Conservation (phyloP, 2,888 invertebrate genomes). For the Tachina lurida region DNA sequence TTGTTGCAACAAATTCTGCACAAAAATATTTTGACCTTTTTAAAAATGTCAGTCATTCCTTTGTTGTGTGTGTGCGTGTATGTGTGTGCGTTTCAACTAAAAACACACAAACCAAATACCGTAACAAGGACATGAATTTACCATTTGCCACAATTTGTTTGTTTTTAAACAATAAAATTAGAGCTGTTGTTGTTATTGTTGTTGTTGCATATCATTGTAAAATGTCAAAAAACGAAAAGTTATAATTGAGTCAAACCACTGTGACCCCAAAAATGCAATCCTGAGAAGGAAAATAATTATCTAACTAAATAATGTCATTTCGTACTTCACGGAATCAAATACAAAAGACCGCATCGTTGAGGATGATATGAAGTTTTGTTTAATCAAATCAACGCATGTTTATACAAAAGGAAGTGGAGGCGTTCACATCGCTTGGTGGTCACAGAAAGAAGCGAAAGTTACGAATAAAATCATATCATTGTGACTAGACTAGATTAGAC, state of each 20-base stretch:
- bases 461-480: too few relatives aligned
- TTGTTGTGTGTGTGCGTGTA: neutral
- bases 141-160: slow-evolving; percentile 60
- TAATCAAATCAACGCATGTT: too few relatives aligned
- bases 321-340: neutral
- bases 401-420: too few relatives aligned
- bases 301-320: neutral
- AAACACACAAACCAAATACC: too few relatives aligned
- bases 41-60: slow-evolving; percentile 1
- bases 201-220: slow-evolving; percentile 5
- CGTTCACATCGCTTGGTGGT: too few relatives aligned
- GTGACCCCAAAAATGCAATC: slow-evolving; percentile 18
- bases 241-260: slow-evolving; percentile 49
- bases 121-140: slow-evolving; percentile 52
- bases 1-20: slow-evolving; percentile 23
- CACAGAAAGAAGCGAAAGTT: too few relatives aligned
- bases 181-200: neutral
- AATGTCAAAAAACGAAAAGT: slow-evolving; percentile 36
- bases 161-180: slow-evolving; percentile 35
- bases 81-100: neutral
- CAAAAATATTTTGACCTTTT: slow-evolving; percentile 25
- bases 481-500: too few relatives aligned
- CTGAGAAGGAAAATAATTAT: slow-evolving; percentile 28
- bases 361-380: too few relatives aligned
- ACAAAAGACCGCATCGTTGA: too few relatives aligned